Evolutionary conservation across 2,113 vertebrate genomes (phyloP), one percentile per base, ranked within the genome.

Genomic region (Pogona vitticeps): DNA sequence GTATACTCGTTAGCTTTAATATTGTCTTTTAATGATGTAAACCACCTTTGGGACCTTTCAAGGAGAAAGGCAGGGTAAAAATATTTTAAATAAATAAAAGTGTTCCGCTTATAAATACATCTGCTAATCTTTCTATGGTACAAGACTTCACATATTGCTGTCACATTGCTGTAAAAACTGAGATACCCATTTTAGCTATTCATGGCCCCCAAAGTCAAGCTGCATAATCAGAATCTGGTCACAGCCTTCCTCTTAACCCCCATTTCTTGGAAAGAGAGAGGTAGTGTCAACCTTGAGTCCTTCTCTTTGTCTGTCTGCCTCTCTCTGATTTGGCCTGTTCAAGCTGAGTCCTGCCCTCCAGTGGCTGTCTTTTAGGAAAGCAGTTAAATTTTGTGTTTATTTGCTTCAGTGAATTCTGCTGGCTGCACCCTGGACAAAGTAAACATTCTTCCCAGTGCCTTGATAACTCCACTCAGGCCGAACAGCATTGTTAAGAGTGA

Each of bases 401-500:
- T 13, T 94, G 61, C 95, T 97, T 97, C 95, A 93, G 97, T 97
- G 90, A 97, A 97, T 71, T 92, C 95, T 82, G 95, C 95, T n/a
- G 94, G 94, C 73, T 97, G 96, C 93, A 97, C 96, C 91, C 92
- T 97, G 91, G 98, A 99, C 89, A 96, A 97, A 90, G 96, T 96
- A 67, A 97, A 95, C 92, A 95, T 97, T 86, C 95, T 97, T 92
- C 95, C 97, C 93, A 96, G 94, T 96, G 94, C 97, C 91, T 96
- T 98, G 96, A 97, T 98, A 93, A 96, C 98, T 92, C 97, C 98
- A 0, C 95, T 98, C 83, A 96, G 98, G 93, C 96, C 96, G 90
- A 97, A 93, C 94, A 95, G 91, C 92, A 94, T 97, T 94, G 97
- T 99, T 90, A 99, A 99, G 95, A 98, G 96, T 85, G 98, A 99